phyloP scores from a whole-genome alignment of 2,888 invertebrate species.

The Ophion obscuratus region DNA sequence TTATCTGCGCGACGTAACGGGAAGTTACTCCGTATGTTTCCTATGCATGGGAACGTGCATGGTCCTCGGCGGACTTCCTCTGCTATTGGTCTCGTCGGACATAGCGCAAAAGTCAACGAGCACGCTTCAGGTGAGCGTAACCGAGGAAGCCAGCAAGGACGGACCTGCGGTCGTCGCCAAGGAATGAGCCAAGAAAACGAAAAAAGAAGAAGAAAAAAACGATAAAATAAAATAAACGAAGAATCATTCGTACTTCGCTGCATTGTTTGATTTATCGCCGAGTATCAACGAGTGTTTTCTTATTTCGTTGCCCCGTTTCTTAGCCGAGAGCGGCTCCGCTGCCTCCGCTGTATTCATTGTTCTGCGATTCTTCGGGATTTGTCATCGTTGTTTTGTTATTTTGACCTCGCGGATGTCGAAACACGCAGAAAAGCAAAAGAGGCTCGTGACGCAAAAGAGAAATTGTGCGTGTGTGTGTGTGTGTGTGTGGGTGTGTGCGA shows the following conservation, averaged over 20 bases:
- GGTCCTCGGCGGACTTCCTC: slow-evolving; percentile 89
- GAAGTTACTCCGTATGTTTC: slow-evolving; percentile 90
- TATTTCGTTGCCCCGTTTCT: slow-evolving; percentile 40
- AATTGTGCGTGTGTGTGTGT: no score
- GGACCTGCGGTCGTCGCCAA: slow-evolving; percentile 45
- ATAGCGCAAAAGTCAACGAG: slow-evolving; percentile 74
- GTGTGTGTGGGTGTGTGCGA: no score
- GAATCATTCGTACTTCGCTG: slow-evolving; percentile 53
- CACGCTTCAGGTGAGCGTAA: slow-evolving; percentile 64
- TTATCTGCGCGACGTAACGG: slow-evolving; percentile 88
- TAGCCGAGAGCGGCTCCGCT: slow-evolving; percentile 4
- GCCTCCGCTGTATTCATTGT: background rate
- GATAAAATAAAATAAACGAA: slow-evolving; percentile 30
- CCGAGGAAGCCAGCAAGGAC: slow-evolving; percentile 53
- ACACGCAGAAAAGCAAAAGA: slow-evolving; percentile 37
- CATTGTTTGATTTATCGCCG: slow-evolving; percentile 36
- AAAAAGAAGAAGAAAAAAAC: slow-evolving; percentile 14
- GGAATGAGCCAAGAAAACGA: slow-evolving; percentile 49
- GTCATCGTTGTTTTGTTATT: background rate
- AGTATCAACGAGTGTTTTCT: slow-evolving; percentile 37
- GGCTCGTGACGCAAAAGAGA: slow-evolving; percentile 10
- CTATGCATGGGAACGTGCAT: slow-evolving; percentile 92
- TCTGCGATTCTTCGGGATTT: slow-evolving; percentile 30
- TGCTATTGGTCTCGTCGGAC: slow-evolving; percentile 84
- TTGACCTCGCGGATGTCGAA: slow-evolving; percentile 19